These are phyloP conservation scores for Cheilosia grossa DNA, from an alignment of 2,888 invertebrate genomes.

Conservation along the genomic window DNA sequence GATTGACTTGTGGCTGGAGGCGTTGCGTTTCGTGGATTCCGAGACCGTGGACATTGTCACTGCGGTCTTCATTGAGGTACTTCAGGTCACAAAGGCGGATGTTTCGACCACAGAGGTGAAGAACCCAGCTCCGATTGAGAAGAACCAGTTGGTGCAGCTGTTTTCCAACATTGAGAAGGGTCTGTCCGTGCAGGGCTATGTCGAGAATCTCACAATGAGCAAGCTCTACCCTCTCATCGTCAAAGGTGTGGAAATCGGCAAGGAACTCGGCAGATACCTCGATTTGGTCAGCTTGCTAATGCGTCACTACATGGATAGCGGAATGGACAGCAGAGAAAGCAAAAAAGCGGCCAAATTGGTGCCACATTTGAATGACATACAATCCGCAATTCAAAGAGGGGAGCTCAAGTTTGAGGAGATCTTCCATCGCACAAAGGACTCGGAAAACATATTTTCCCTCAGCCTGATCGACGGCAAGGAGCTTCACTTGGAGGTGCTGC, in stretches of 20 bases:
- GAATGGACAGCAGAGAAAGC: slow-evolving; percentile 30
- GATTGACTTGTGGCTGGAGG: slow-evolving; percentile 87
- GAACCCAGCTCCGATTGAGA: slow-evolving; percentile 4
- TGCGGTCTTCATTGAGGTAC: slow-evolving; percentile 78
- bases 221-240: slow-evolving; percentile 81
- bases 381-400: slow-evolving; percentile 74
- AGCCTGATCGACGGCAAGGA: slow-evolving; percentile 77
- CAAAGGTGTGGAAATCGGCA: slow-evolving; percentile 79
- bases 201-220: slow-evolving; percentile 81
- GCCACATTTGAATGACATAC: slow-evolving; percentile 77
- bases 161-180: slow-evolving; percentile 83
- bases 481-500: slow-evolving; percentile 73
- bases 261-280: slow-evolving; percentile 82
- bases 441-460: slow-evolving; percentile 69
- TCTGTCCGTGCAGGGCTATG: slow-evolving; percentile 80
- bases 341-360: slow-evolving; percentile 66
- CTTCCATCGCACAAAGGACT: slow-evolving; percentile 72
- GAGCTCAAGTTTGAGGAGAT: slow-evolving; percentile 73
- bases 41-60: slow-evolving; percentile 78
- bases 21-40: slow-evolving; percentile 78
- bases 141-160: slow-evolving; percentile 78
- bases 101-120: slow-evolving; percentile 68
- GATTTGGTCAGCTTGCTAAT: slow-evolving; percentile 81
- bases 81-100: slow-evolving; percentile 78
- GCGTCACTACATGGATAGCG: slow-evolving; percentile 79